These are phyloP conservation scores for Mesocricetus auratus DNA, from an alignment of 2,113 vertebrate genomes.

Conservation along the genomic window DNA sequence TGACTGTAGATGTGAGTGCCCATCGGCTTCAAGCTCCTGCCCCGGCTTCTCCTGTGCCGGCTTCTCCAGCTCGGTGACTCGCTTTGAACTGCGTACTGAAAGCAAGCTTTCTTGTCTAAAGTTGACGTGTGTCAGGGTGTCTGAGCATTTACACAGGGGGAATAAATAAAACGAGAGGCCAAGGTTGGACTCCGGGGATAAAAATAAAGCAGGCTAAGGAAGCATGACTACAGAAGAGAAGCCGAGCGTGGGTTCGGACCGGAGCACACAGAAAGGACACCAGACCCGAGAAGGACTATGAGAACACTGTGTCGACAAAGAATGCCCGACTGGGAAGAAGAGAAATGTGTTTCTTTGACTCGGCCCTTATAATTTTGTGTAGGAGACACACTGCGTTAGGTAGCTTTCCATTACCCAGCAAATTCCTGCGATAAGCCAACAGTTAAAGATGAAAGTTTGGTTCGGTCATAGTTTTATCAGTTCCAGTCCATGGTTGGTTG, in stretches of 20 bases:
- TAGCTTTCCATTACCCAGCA: background rate
- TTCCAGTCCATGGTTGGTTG: background rate
- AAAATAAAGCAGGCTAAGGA: background rate
- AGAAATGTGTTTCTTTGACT: background rate
- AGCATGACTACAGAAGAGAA: background rate
- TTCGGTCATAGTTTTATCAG: no score
- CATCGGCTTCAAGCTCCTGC: background rate
- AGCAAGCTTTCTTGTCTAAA: background rate
- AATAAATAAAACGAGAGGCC: background rate
- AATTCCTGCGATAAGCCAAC: background rate
- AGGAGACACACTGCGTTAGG: background rate
- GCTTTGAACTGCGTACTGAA: background rate
- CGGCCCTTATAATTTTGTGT: background rate
- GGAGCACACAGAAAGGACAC: background rate
- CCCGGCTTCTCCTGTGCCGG: background rate
- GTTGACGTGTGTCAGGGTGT: background rate
- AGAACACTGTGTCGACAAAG: background rate
- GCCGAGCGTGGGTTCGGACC: background rate
- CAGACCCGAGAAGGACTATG: background rate
- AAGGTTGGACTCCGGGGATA: background rate
- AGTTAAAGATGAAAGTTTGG: background rate
- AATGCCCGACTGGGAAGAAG: background rate
- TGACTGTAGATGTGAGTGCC: no score
- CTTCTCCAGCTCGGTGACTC: accelerated
- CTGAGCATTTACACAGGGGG: background rate